These are phyloP conservation scores for Caenorhabditis remanei DNA, from an alignment of 1,140 invertebrate species.

Conservation along the genomic window DNA sequence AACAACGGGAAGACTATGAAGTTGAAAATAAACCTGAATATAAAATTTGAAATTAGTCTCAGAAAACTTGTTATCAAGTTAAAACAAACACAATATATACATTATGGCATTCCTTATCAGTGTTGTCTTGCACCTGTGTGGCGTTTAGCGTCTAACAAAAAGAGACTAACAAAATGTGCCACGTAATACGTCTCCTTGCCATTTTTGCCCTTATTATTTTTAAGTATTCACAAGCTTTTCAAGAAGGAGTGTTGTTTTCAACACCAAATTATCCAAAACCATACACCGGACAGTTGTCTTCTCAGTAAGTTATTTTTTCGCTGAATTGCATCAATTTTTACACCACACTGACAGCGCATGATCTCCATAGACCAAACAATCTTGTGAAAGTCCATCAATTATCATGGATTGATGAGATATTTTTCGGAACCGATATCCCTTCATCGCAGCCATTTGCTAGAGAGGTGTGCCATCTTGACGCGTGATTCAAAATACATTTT, in stretches of 20 bases:
- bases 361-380: neutral
- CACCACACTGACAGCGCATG: neutral
- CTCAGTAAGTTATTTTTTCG: neutral
- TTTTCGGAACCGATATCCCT: constrained; percentile 36
- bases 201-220: neutral
- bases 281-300: constrained; percentile 16
- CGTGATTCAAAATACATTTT: constrained; percentile 5
- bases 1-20: too few relatives aligned
- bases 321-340: neutral
- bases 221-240: neutral
- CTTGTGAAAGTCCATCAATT: constrained; percentile 39
- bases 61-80: too few relatives aligned
- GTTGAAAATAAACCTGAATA: too few relatives aligned
- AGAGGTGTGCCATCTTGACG: constrained; percentile 13
- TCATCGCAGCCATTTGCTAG: neutral
- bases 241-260: neutral
- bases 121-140: neutral
- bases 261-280: constrained; percentile 10
- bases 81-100: too few relatives aligned
- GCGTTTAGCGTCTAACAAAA: neutral
- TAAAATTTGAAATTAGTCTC: too few relatives aligned
- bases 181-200: neutral
- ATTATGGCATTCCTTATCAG: neutral
- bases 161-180: neutral
- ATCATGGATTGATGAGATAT: constrained; percentile 39